A percentile compares a stretch with the other conserved stretches of the same genome.
phyloP scores from a whole-genome alignment of 23 tunicate genomes.

The Botrylloides violaceus region DNA sequence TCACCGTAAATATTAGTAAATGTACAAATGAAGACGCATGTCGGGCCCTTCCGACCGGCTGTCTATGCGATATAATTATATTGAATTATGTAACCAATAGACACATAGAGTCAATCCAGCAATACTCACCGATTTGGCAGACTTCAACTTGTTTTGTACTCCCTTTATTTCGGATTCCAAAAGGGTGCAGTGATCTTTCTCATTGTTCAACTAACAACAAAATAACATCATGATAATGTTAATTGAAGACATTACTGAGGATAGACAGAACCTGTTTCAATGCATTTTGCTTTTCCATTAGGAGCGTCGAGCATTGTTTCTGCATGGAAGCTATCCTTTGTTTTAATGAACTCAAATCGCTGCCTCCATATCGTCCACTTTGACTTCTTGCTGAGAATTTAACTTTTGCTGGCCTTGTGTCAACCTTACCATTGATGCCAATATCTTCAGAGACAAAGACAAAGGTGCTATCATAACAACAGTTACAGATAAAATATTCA shows the following conservation, averaged over 20 bases:
- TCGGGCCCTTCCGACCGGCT: too few species aligned
- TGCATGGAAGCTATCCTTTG: conserved; percentile 66
- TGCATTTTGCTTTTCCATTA: conserved; percentile 43
- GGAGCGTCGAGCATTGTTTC: conserved; percentile 53
- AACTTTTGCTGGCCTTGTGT: neutral
- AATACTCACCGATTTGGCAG: conserved; percentile 48
- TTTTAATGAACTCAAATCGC: conserved; percentile 35
- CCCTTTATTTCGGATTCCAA: conserved; percentile 45
- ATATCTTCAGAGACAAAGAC: too few species aligned
- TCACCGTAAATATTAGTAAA: too few species aligned
- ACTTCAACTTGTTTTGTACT: conserved; percentile 62
- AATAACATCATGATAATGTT: neutral
- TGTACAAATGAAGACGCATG: too few species aligned
- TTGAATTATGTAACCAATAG: too few species aligned
- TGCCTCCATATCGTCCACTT: conserved; percentile 30
- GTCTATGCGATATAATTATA: too few species aligned
- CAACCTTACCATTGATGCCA: neutral
- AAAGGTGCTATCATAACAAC: neutral
- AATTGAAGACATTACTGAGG: neutral
- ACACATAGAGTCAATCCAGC: too few species aligned
- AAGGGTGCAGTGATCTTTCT: conserved; percentile 45
- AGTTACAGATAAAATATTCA: neutral
- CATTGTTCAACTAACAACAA: neutral
- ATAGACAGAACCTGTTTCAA: conserved; percentile 29
- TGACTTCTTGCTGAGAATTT: neutral